Evolutionary conservation across 2,888 invertebrate species (phyloP), one percentile per base, ranked within the genome.

Genomic region (Chirona hameri): DNA sequence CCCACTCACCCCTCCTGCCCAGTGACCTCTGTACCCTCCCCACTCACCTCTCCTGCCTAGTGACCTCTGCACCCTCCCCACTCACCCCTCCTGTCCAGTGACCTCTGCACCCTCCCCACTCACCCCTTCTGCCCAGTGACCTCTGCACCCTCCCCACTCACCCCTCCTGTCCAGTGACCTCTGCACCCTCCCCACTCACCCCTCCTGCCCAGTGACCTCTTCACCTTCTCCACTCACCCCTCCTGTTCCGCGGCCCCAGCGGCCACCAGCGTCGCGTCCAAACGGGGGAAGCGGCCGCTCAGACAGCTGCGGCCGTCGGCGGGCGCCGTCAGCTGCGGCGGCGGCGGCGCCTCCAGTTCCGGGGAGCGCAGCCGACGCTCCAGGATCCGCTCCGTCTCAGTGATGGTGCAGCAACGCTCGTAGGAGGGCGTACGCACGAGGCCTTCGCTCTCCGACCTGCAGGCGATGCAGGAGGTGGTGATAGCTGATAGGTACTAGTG

Each of bases 271-370:
- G 91, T 91, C 84, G 90, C 92, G 88, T 96, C 95, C 85, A 98
- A 91, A 76, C 94, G 88, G 81, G 98, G 98, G 90, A 98, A 96
- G 87, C 92, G 93, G 88, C 84, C 93, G 84, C 83, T 84, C 82
- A 85, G 84, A 82, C 84, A 85, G 76, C 83, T 85, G 84, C 84
- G 85, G 46, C 82, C 81, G 65, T 86, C 85, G 14, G 84, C 82
- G 52, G 84, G 83, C n/a, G 86, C 88, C 87, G 94, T 90, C 81
- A 96, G 91, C 89, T 94, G 93, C 85, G 91, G 92, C 18, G 97
- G 95, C 83, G 92, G 91, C 60, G 93, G 92, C 84, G 95, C 94
- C 87, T 96, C 94, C 86, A 95, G 93, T 89, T 96, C 95, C 9
- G 95, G 91, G 89, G 91, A 90, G 86, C 89, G 90, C 82, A 93